phyloP scores from a whole-genome alignment of 2,797 vertebrate species.

The Sphaeramia orbicularis region DNA sequence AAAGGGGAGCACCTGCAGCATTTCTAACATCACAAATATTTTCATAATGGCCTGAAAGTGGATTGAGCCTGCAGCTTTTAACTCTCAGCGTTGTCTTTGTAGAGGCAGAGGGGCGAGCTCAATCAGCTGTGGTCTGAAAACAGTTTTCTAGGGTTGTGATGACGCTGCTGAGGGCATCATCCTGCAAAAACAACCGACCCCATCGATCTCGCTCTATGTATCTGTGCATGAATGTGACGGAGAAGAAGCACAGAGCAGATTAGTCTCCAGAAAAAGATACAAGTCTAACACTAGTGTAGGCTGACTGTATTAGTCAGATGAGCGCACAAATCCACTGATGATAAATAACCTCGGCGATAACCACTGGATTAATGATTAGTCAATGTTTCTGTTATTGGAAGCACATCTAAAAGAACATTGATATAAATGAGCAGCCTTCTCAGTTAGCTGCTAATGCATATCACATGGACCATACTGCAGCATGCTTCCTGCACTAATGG shows the following conservation, averaged over 20 bases:
- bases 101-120: conserved; percentile 17
- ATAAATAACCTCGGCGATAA: conserved; percentile 35
- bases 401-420: conserved; percentile 63
- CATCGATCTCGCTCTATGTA: conserved; percentile 9
- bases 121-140: conserved; percentile 32
- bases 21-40: too few species aligned
- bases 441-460: conserved; percentile 55
- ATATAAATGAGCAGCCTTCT: conserved; percentile 67
- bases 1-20: too few species aligned
- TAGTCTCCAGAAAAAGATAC: not conserved
- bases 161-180: conserved; percentile 13
- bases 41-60: not conserved
- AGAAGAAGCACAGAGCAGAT: not conserved
- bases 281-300: conserved; percentile 21
- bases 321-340: conserved; percentile 26
- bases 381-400: conserved; percentile 52
- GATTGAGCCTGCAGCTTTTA: conserved; percentile 16
- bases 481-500: conserved; percentile 54
- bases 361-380: conserved; percentile 52
- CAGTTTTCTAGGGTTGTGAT: conserved; percentile 20
- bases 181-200: conserved; percentile 8
- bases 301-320: conserved; percentile 28
- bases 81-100: conserved; percentile 7
- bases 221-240: not conserved
- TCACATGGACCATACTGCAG: conserved; percentile 66